These are phyloP conservation scores for Corythoichthys intestinalis DNA, from an alignment of 2,113 vertebrate species.

Conservation along the genomic window DNA sequence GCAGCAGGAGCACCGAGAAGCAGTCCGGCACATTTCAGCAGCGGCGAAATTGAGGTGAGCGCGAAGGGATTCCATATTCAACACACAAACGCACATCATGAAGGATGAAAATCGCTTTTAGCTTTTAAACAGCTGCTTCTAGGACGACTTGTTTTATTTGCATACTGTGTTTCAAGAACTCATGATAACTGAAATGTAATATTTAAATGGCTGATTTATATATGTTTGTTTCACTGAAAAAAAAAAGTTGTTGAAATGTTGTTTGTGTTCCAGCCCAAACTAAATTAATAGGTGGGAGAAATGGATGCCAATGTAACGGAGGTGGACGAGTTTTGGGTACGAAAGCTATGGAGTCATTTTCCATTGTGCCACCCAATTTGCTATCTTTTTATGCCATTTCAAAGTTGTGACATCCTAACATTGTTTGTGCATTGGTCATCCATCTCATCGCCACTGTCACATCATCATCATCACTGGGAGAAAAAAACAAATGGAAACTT, in stretches of 20 bases:
- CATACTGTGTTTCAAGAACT: not conserved
- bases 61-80: not conserved
- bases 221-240: not conserved
- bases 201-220: not conserved
- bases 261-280: conserved; percentile 49
- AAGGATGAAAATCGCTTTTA: conserved; percentile 10
- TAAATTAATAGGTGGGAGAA: conserved; percentile 40
- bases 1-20: not conserved
- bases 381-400: not conserved
- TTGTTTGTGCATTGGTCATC: not conserved
- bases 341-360: conserved; percentile 14
- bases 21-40: conserved; percentile 21
- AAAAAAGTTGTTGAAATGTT: conserved; percentile 3
- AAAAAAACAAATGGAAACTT: not conserved
- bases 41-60: conserved; percentile 24
- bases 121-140: not conserved
- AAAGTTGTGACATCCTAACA: not conserved
- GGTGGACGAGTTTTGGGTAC: conserved; percentile 48
- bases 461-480: conserved; percentile 7
- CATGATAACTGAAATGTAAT: not conserved
- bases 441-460: conserved; percentile 30
- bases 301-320: conserved; percentile 52
- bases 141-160: not conserved
- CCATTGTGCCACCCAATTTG: not conserved
- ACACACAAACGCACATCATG: conserved; percentile 1